Base-by-base conservation (phyloP, 37 sponge, comb jelly and placozoan species). In the Aplysina aerophoba region DNA sequence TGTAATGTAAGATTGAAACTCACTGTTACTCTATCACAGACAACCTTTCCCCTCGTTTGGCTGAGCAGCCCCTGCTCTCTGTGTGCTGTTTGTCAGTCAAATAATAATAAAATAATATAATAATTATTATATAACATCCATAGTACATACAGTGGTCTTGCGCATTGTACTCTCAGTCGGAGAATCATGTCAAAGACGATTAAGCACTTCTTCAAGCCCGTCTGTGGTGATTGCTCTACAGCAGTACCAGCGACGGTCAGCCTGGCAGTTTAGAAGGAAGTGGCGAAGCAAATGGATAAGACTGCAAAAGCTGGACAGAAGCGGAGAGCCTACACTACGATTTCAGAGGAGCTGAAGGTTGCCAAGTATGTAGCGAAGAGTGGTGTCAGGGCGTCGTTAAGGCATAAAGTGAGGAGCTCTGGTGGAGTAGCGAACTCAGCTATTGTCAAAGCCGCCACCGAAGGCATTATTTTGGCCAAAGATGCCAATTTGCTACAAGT, bases 291-390 rank as follows among this genome's bases (percentile, higher is more conserved):
- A 22, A 15, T 14, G n/a, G 69, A 58, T 15, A 58, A 67, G 69
- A 67, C n/a, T 67, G 27, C 28, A 27, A 67, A 21, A 25, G 19
- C 27, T 25, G 69, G 27, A 67, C 15, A 67, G 27, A 67, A 22
- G 28, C 69, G 28, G 14, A 27, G 69, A 21, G n/a, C 27, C n/a
- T 67, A 67, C 69, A 25, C 69, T 14, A 22, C 69, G 19, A 15
- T 67, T 67, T 67, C 69, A n/a, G 69, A 67, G 69, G 69, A 67
- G 27, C n/a, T 67, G 69, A 67, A 67, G n/a, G 69, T 67, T 25
- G 69, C 69, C 27, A 58, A 67, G n/a, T 67, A 67, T n/a, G 69
- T 27, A 67, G 19, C 27, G 69, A 27, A 67, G 27, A 67, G n/a
- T 22, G 69, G 69, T 67, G 69, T 67, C 69, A 67, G 69, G 13